Evolutionary conservation across 2,888 invertebrate species (phyloP), one percentile per base, ranked within the genome.

Genomic region (Eupithecia inturbata): DNA sequence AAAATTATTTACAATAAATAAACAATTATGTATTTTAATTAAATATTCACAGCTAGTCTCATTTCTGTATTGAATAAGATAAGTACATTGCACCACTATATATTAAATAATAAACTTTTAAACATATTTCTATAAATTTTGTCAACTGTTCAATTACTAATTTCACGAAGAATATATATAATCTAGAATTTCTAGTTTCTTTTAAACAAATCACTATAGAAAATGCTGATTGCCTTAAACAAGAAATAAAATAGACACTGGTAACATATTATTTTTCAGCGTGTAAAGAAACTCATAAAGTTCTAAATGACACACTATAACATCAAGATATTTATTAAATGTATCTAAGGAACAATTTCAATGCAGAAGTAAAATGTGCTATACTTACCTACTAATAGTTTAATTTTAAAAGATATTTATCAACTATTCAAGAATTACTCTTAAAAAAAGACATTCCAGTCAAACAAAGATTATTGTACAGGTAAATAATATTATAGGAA

Each of bases 1-100:
- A 82, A 86, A 81, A 85, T 81, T 92, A 91, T 92, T 89, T 91
- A 92, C 91, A 92, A 88, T 90, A 89, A 91, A 91, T 90, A 90
- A 88, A 88, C 80, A 81, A 81, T 85, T 86, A 85, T 80, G n/a
- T n/a, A n/a, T n/a, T n/a, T n/a, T n/a, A 83, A 70, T 69, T 62
- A 62, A 83, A 82, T 91, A 91, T 90, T 87, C 92, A 92, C 91
- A 92, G 82, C 85, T 87, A 89, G 86, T 89, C 82, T 89, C 86
- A 85, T 87, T 82, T 67, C 72, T 68, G 70, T 70, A 73, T 75
- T 74, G 67, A 74, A 75, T 75, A 76, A 36, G 49, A 68, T 72
- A 77, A 77, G 60, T 77, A 72, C 68, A 72, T 72, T 57, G 62
- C 66, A 66, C 66, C 39, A 66, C 41, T 64, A n/a, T n/a, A n/a